Evolutionary conservation across 2,113 vertebrate species (phyloP).

Genomic region (Panurus biarmicus): DNA sequence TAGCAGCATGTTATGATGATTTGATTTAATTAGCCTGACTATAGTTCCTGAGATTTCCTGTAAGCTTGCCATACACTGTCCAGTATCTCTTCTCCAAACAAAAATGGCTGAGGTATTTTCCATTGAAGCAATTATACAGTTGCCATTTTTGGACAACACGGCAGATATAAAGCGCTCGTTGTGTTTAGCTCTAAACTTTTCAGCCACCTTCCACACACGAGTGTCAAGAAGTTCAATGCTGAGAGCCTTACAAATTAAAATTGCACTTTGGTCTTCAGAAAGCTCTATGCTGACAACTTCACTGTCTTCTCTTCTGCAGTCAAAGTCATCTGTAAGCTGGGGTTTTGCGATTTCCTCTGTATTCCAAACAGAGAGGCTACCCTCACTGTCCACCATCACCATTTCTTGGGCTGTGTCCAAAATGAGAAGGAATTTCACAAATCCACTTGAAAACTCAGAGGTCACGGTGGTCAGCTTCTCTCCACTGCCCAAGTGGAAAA

Average conservation of each 20-base stretch:
- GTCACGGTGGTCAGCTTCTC: slow-evolving; percentile 93
- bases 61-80: slow-evolving; percentile 96
- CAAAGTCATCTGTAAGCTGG: slow-evolving; percentile 92
- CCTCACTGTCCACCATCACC: slow-evolving; percentile 97
- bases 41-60: slow-evolving; percentile 97
- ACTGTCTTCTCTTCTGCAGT: slow-evolving; percentile 89
- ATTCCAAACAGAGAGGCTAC: slow-evolving; percentile 95
- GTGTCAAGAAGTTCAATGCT: slow-evolving; percentile 95
- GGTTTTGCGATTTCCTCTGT: slow-evolving; percentile 91
- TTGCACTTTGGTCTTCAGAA: slow-evolving; percentile 93
- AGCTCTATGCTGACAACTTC: slow-evolving; percentile 94
- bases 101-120: slow-evolving; percentile 98
- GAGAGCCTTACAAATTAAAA: slow-evolving; percentile 93
- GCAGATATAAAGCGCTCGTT: slow-evolving; percentile 91
- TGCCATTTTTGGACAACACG: slow-evolving; percentile 91
- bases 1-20: slow-evolving; percentile 92
- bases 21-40: slow-evolving; percentile 93
- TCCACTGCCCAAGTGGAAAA: slow-evolving; percentile 93
- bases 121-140: slow-evolving; percentile 97
- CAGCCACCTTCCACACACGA: slow-evolving; percentile 90
- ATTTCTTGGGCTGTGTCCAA: slow-evolving; percentile 91
- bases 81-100: slow-evolving; percentile 95
- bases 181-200: slow-evolving; percentile 96
- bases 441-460: slow-evolving; percentile 94
- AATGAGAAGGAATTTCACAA: slow-evolving; percentile 94